Base-by-base conservation (phyloP, 1,140 invertebrate species). In the Cydia pomonella region DNA sequence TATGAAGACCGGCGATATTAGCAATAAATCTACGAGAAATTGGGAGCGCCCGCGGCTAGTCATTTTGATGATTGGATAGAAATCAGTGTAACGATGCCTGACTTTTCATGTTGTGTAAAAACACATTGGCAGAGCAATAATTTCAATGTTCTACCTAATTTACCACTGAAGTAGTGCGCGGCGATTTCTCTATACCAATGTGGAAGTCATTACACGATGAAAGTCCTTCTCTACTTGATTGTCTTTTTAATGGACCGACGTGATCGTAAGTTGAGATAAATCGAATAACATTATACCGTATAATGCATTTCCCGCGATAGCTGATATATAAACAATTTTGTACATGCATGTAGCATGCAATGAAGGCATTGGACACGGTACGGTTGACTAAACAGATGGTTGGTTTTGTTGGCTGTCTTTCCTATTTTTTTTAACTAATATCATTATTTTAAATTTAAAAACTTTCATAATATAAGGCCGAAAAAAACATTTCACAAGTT, bases 211-310 rank as follows among this genome's bases (percentile, higher is more conserved):
- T 77, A 79, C 76, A 63, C 75, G 62, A 78, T 38, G 77, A 82
- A 80, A 82, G 79, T 80, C 69, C 73, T 80, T 80, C 77, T 79
- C 77, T 72, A 75, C 25, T 76, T 66, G 75, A 79, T 69, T 69
- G 64, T 69, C 64, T 38, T 69, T 69, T 69, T 69, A 69, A 69
- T 69, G 64, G 64, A 64, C 33, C 33, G 33, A 69, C n/a, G 29
- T 12, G 64, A 69, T 69, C 29, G 64, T 69, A 33, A 16, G 18
- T 69, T 41, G 23, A 69, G 64, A 69, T 69, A 69, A 69, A 69
- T 69, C 29, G 64, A 33, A 69, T 69, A 69, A 33, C 27, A 69
- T 69, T 69, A 69, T 33, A 38, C 27, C 64, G 29, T 69, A 38
- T 69, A 69, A 69, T 69, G 29, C 63, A 59, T 59, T 59, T 59